phyloP scores from a whole-genome alignment of 2,113 vertebrate genomes.

The Anoplopoma fimbria region DNA sequence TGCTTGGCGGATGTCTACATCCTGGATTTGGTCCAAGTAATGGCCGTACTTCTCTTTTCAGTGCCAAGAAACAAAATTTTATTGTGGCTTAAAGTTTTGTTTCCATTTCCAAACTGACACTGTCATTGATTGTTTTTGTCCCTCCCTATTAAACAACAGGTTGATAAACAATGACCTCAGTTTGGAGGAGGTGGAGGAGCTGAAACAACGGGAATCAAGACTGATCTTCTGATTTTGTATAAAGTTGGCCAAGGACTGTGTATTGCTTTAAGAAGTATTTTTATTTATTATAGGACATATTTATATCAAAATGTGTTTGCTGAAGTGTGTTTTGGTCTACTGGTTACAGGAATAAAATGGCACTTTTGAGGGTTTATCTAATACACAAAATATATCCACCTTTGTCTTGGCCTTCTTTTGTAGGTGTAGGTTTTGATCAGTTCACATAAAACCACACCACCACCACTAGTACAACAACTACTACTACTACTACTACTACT shows the following conservation, averaged over 20 bases:
- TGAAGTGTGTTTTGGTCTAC: not conserved
- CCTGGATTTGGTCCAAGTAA: not conserved
- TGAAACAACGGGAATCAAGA: slow-evolving; percentile 80
- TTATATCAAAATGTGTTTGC: not conserved
- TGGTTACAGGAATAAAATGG: not conserved
- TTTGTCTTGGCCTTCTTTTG: not conserved
- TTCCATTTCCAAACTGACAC: not conserved
- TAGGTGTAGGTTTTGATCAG: not conserved
- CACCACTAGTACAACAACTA: not conserved
- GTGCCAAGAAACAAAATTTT: not conserved
- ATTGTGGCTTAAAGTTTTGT: not conserved
- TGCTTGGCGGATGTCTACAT: not conserved
- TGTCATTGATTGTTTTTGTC: not conserved
- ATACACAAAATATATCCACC: not conserved
- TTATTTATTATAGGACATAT: slow-evolving; percentile 38
- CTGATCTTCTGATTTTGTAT: slow-evolving; percentile 80
- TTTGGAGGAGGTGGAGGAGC: slow-evolving; percentile 77
- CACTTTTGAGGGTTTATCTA: not conserved
- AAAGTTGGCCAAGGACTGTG: not conserved
- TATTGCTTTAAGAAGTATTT: not conserved
- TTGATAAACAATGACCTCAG: slow-evolving; percentile 85
- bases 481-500: not conserved
- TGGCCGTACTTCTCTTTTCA: not conserved
- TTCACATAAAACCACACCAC: not conserved
- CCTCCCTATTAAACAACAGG: slow-evolving; percentile 73